Conservation (phyloP, 1,140 invertebrate genomes). For the Asbolus verrucosus region DNA sequence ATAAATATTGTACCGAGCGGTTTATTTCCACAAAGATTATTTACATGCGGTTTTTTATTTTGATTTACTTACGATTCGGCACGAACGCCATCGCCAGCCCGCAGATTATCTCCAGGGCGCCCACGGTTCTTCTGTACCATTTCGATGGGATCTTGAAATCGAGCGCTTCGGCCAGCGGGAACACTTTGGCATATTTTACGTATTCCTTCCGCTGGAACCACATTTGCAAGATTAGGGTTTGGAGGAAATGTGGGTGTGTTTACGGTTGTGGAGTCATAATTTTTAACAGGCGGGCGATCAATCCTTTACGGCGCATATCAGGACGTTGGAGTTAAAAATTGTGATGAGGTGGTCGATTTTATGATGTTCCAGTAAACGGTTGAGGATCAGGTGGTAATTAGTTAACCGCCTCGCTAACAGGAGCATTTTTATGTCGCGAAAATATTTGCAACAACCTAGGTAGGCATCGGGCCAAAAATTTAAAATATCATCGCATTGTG, state of each 20-base stretch:
- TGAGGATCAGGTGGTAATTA: too few species aligned
- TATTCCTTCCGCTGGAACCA: constrained; percentile 93
- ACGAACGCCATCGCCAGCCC: constrained; percentile 88
- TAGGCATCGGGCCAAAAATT: constrained; percentile 70
- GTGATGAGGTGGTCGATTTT: constrained; percentile 9
- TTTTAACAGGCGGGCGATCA: neutral
- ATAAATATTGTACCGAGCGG: constrained; percentile 26
- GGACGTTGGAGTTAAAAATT: too few species aligned
- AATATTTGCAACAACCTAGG: constrained; percentile 61
- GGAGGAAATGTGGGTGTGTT: constrained; percentile 2
- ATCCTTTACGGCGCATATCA: too few species aligned
- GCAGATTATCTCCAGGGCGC: constrained; percentile 89
- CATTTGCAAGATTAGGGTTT: too few species aligned
- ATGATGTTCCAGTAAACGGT: neutral
- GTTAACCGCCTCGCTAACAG: too few species aligned
- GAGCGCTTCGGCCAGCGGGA: constrained; percentile 85
- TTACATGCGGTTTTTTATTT: too few species aligned
- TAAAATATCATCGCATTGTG: constrained; percentile 55
- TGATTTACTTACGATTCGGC: constrained; percentile 84
- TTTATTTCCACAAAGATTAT: constrained; percentile 17
- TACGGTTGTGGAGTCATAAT: neutral
- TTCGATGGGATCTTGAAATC: constrained; percentile 92
- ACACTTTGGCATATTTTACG: constrained; percentile 96
- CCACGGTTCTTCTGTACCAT: constrained; percentile 91
- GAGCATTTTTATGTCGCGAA: constrained; percentile 41